These are phyloP conservation scores for Griposia aprilina DNA, from an alignment of 2,888 invertebrate genomes.

Conservation along the genomic window DNA sequence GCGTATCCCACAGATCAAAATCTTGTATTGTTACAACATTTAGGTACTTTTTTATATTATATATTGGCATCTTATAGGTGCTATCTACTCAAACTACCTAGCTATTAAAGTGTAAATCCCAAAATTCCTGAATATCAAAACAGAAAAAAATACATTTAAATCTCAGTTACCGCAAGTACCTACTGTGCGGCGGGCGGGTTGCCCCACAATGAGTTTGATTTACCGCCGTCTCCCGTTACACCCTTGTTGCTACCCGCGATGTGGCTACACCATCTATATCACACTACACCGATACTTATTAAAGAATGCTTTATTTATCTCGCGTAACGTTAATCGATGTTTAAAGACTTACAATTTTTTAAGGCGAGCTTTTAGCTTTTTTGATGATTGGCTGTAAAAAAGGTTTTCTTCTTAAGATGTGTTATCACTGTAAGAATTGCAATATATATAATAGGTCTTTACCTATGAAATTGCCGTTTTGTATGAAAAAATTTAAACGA, in stretches of 20 bases:
- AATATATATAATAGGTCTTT: too few relatives aligned
- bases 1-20: neutral
- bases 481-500: too few relatives aligned
- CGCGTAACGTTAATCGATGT: conserved; percentile 17
- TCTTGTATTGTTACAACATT: neutral
- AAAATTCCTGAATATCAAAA: conserved; percentile 7
- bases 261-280: conserved; percentile 35
- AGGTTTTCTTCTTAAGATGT: neutral
- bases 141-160: conserved; percentile 47
- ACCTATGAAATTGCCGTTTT: too few relatives aligned
- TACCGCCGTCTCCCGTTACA: conserved; percentile 75
- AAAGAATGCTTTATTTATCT: conserved; percentile 41
- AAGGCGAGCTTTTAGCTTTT: too few relatives aligned
- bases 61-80: too few relatives aligned
- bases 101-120: neutral
- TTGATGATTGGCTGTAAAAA: neutral
- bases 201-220: conserved; percentile 70
- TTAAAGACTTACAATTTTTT: conserved; percentile 6
- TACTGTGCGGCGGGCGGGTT: conserved; percentile 30
- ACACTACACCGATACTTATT: conserved; percentile 54
- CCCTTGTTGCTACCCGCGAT: conserved; percentile 70
- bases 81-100: too few relatives aligned
- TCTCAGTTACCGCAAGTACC: conserved; percentile 36
- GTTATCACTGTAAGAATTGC: too few relatives aligned
- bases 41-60: too few relatives aligned